Base-by-base conservation (phyloP, 2,888 invertebrate genomes). In the Nomada fucata region DNA sequence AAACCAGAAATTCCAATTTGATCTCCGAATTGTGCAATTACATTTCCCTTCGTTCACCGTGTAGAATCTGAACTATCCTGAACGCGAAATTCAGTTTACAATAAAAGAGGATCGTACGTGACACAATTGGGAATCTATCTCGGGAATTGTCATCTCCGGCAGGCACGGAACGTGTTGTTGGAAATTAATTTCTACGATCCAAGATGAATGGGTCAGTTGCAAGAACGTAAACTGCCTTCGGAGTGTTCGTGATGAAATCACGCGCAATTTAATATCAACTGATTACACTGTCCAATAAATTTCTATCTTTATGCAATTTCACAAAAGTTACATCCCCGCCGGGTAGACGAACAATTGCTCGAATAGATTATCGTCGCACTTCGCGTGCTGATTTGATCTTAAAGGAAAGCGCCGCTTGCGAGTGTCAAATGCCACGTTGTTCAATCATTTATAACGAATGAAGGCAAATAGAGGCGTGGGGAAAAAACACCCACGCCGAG, bases 211-310 rank as follows among this genome's bases (percentile, higher is more conserved):
- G 64, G 68, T 77, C 60, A 10, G 52, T 60, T 42, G 52, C 57
- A 72, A 73, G 52, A 44, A 53, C 77, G 60, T 65, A 78, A 73
- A 81, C 60, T 72, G 44, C 57, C 47, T 29, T 59, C 47, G 7
- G 15, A 13, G 23, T 23, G 23, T n/a, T 69, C 36, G 5, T 72
- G 59, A 77, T 69, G 68, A 69, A 50, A 53, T 26, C 42, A 55
- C 68, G 42, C 13, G 63, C 53, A 64, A 79, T 75, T 70, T 64
- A 52, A 73, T 52, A 65, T 64, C 13, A 23, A 2, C 10, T 18
- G 44, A 59, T 50, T 74, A 42, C 20, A 7, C 55, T 26, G 47
- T 57, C n/a, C n/a, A 60, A 67, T 47, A 64, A 53, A 82, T 71
- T 75, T 75, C 52, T 15, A 50, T 44, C n/a, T 44, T 47, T 59